These are phyloP conservation scores for Melinaea menophilus DNA, from an alignment of 2,888 invertebrate species.

Conservation along the genomic window DNA sequence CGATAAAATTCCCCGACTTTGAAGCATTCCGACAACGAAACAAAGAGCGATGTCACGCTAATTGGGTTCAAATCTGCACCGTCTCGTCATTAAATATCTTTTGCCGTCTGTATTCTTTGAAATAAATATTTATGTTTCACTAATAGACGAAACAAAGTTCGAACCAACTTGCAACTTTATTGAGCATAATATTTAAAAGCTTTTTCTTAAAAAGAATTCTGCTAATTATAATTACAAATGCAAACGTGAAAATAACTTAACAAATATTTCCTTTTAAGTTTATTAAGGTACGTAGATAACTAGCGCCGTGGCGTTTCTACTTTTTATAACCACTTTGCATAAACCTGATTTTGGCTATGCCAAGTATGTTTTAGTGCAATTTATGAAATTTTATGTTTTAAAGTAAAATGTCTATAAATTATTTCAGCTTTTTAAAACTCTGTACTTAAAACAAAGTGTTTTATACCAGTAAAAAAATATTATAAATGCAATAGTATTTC, in stretches of 20 bases:
- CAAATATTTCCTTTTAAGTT: background rate
- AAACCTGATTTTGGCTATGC: constrained; percentile 12
- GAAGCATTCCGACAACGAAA: constrained; percentile 33
- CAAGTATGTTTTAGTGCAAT: constrained; percentile 11
- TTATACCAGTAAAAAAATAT: too few relatives aligned
- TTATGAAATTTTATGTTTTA: constrained; percentile 4
- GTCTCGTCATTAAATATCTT: constrained; percentile 29
- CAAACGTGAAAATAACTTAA: constrained; percentile 7
- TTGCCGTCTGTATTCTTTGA: constrained; percentile 22
- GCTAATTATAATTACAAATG: constrained; percentile 8
- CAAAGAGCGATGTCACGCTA: constrained; percentile 36
- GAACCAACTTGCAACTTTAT: constrained; percentile 5
- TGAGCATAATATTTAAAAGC: background rate
- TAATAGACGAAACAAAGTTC: constrained; percentile 11
- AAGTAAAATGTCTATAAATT: too few relatives aligned
- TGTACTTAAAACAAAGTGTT: too few relatives aligned
- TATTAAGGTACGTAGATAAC: constrained; percentile 1
- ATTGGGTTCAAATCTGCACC: constrained; percentile 37
- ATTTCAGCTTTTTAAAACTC: too few relatives aligned
- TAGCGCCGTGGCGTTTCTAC: background rate
- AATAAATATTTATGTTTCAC: constrained; percentile 8
- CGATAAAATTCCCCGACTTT: constrained; percentile 36
- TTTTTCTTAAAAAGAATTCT: constrained; percentile 5
- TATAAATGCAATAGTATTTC: too few relatives aligned
- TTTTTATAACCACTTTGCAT: constrained; percentile 11